phyloP scores from a whole-genome alignment of 1,140 invertebrate species.

The Lepidurus apus region DNA sequence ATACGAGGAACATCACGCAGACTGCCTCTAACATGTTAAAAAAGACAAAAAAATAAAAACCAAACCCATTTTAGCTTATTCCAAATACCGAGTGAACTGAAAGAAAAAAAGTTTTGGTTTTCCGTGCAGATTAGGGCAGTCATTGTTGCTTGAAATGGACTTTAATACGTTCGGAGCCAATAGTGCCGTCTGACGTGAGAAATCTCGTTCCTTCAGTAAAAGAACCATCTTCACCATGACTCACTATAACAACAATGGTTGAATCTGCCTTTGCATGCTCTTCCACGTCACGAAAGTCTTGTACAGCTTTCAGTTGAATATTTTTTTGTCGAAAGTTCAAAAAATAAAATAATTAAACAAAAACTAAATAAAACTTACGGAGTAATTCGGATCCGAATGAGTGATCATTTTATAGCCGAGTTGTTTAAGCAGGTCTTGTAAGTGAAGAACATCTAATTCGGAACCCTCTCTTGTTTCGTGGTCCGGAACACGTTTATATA shows the following conservation, averaged over 20 bases:
- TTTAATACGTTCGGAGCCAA: constrained; percentile 49
- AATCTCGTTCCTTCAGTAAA: constrained; percentile 18
- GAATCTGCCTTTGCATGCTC: constrained; percentile 44
- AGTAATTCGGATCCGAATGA: constrained; percentile 10
- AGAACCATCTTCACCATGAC: constrained; percentile 49
- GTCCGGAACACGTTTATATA: not conserved
- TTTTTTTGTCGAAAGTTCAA: not conserved
- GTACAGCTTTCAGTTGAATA: not conserved
- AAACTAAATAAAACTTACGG: not conserved
- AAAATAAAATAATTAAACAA: not conserved
- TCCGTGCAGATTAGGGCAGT: constrained; percentile 53
- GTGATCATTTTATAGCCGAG: constrained; percentile 28
- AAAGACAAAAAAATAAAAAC: constrained; percentile 29
- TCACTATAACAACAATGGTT: constrained; percentile 54
- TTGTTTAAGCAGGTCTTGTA: constrained; percentile 27
- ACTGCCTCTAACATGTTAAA: constrained; percentile 11
- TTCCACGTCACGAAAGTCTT: not conserved
- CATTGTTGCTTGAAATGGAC: constrained; percentile 56
- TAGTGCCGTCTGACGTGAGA: constrained; percentile 45
- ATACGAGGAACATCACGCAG: too few species aligned
- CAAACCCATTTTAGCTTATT: not conserved
- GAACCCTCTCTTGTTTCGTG: constrained; percentile 1
- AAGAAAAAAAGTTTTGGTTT: constrained; percentile 76
- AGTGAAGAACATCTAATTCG: constrained; percentile 23
- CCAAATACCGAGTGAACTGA: constrained; percentile 59